Evolutionary conservation across 2,797 vertebrate species (phyloP), one percentile per base, ranked within the genome.

Genomic region (Labeo calbasu): DNA sequence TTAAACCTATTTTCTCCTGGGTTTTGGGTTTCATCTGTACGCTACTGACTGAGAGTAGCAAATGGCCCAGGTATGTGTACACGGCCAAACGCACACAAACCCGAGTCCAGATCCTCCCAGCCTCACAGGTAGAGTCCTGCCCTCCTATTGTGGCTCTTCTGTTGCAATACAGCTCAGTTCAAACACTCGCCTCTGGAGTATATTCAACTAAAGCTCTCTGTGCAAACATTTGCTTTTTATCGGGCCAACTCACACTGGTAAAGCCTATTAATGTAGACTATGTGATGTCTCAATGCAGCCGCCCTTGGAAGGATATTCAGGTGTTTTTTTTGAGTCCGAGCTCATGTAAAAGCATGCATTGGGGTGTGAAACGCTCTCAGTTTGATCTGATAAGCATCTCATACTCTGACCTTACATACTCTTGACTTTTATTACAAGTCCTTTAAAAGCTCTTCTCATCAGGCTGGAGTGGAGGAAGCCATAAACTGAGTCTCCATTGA

Each of bases 1-100:
- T 55, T 48, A 93, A 93, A 91, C 91, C 92, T 93, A 88, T 90
- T 93, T 93, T 93, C 89, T 89, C 73, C 75, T 68, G 13, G 51
- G 50, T 81, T 53, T 81, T 78, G 19, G 32, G 77, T 85, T 86
- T 81, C 71, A 43, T 46, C 55, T 43, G 48, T 68, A 6, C 2
- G 46, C 14, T 57, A 40, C 50, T 2, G 17, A 72, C 40, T 2
- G 17, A 72, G 28, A 73, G 59, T 43, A 80, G 77, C 36, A 85
- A 75, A 65, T 53, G n/a, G 48, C 28, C 43, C 51, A 57, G 50
- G 48, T 80, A 17, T 80, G 55, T 75, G 68, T 65, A 79, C 66
- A 68, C 3, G 36, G 48, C 68, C 61, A 85, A 17, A 50, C 28
- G 12, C 75, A 88, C 87, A 82, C 84, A 89, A 83, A 86, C 82